Evolutionary conservation across 2,797 vertebrate species (phyloP), one percentile per base, ranked within the genome.

Genomic region (Bufotes viridis): DNA sequence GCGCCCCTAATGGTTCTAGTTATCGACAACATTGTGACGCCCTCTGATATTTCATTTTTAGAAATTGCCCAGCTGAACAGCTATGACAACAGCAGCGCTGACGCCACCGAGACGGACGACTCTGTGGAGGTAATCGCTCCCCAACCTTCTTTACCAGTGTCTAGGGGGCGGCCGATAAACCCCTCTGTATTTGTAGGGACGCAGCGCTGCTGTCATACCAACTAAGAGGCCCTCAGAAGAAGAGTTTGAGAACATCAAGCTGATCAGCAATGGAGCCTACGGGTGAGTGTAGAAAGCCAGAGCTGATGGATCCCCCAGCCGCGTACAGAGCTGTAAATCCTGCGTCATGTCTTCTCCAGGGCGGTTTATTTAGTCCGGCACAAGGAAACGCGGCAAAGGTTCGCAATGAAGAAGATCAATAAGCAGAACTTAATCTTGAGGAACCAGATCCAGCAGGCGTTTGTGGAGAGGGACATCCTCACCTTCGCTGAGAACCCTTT

Each of bases 321-420:
- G 42, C 29, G 7, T 9, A 11, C 61, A 11, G 29, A 29, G 24
- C 3, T 42, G 22, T 76, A 14, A 79, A 11, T 9, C 76, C 84
- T 78, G 70, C 11, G 78, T 1, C 87, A 7, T 72, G 0, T 75
- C 82, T 89, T 86, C 12, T 91, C 84, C 90, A 99, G 98, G 1
- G 97, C 98, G 0, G 98, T 99, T 78, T 98, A 97, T 88, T 92
- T 99, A 90, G 98, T 99, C 87, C 95, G 98, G 12, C 98, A 99
- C 94, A 97, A 96, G 85, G 96, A 96, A 86, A 98, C 98, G 2
- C 95, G 97, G 12, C 98, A 99, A 85, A 96, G 98, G n/a, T 99
- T 99, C 90, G 98, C 98, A 91, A 97, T 99, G 97, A 99, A 99
- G 94, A 99, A 99, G 94, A 98, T 99, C 94, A 99, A 99, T 95